phyloP scores from a whole-genome alignment of 2,113 vertebrate genomes.

The Pteronura brasiliensis region DNA sequence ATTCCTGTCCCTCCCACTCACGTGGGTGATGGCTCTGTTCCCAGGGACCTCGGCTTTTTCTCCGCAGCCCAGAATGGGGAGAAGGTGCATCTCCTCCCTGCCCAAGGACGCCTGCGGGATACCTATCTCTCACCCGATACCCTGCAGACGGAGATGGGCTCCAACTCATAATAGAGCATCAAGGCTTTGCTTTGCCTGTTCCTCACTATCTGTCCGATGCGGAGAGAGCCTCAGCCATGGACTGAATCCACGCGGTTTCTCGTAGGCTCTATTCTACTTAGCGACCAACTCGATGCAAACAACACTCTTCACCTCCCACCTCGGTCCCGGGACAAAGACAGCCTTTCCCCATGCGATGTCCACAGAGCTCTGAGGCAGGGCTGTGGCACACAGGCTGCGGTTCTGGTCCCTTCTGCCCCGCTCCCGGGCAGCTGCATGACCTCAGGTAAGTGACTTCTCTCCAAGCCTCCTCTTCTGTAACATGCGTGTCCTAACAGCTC shows the following conservation, averaged over 20 bases:
- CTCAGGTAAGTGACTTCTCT: neutral
- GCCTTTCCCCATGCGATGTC: neutral
- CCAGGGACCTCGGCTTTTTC: neutral
- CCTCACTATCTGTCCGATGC: neutral
- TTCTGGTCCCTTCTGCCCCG: neutral
- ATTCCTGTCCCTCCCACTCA: neutral
- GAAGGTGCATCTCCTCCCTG: neutral
- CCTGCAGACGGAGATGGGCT: neutral
- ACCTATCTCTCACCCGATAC: too few relatives aligned
- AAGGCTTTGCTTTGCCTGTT: neutral
- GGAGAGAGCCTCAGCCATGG: neutral
- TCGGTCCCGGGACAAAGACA: neutral
- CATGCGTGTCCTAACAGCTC: neutral
- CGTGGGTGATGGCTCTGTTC: neutral
- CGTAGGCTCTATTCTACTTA: too few relatives aligned
- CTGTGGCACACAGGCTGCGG: too few relatives aligned
- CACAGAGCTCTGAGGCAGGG: too few relatives aligned
- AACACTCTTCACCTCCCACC: neutral
- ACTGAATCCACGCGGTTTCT: neutral
- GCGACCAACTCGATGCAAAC: neutral
- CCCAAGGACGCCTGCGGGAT: neutral
- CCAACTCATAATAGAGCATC: neutral
- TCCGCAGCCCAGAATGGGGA: accelerated
- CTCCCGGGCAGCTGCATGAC: neutral
- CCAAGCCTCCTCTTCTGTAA: neutral